Percentiles rank a stretch among this genome's conserved stretches.
Evolutionary conservation across 2,797 vertebrate genomes (phyloP).

Genomic region (Picus viridis): DNA sequence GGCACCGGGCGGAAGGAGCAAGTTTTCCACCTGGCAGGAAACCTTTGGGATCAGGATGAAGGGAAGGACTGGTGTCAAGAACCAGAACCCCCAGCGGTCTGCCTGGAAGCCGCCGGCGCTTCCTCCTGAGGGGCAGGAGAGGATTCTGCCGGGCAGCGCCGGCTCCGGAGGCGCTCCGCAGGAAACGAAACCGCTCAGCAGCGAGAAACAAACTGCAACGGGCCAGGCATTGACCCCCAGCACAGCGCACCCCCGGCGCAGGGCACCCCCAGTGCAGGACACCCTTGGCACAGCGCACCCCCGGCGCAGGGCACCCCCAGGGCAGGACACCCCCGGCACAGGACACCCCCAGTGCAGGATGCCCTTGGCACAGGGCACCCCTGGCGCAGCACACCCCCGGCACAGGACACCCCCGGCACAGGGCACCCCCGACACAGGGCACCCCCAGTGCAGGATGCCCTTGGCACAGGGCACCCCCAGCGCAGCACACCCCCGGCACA

Average conservation of each 20-base stretch:
- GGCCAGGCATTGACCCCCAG: not conserved
- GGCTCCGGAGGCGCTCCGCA: not conserved
- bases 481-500: too few species aligned
- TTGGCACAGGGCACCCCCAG: too few species aligned
- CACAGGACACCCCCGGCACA: too few species aligned
- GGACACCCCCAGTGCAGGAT: too few species aligned
- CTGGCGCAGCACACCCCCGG: too few species aligned
- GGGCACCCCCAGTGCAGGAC: too few species aligned
- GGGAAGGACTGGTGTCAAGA: not conserved
- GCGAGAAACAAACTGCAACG: not conserved
- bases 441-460: too few species aligned
- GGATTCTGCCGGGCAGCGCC: rapidly evolving
- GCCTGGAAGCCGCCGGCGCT: not conserved
- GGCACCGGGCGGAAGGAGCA: not conserved
- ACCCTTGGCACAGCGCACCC: too few species aligned
- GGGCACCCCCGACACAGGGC: too few species aligned
- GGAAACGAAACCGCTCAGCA: not conserved
- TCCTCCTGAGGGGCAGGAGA: not conserved
- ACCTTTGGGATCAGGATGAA: not conserved
- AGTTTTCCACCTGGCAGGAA: slow-evolving; percentile 23
- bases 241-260: not conserved
- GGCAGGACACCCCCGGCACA: too few species aligned
- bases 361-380: too few species aligned
- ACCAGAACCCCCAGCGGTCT: not conserved
- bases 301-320: too few species aligned